phyloP scores from a whole-genome alignment of 2,888 invertebrate genomes.

The Camponotus fellah region DNA sequence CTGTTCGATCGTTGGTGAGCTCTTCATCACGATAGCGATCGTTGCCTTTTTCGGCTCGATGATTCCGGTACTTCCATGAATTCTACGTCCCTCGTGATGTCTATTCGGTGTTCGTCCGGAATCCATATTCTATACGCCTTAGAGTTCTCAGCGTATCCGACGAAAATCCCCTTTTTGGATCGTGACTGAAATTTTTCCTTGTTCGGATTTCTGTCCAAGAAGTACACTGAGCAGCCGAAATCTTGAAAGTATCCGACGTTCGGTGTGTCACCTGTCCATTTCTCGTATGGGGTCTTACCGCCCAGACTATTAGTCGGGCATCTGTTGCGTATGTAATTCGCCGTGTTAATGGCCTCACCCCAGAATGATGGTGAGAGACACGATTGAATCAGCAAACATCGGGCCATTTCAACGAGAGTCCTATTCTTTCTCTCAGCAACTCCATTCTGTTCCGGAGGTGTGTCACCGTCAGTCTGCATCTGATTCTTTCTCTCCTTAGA shows the following conservation, averaged over 20 bases:
- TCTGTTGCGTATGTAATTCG: not conserved
- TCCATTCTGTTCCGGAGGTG: constrained; percentile 41
- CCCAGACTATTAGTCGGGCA: not conserved
- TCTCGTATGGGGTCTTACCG: not conserved
- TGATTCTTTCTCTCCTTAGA: constrained; percentile 14
- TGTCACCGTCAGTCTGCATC: constrained; percentile 8
- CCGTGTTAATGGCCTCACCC: not conserved
- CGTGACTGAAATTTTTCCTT: not conserved
- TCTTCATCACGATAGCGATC: no score
- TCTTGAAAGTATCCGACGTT: not conserved
- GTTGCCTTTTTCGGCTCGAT: no score
- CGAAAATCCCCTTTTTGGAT: not conserved
- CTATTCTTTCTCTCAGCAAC: not conserved
- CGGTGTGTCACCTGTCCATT: not conserved
- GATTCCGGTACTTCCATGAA: not conserved
- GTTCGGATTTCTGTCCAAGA: not conserved
- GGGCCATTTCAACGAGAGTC: not conserved
- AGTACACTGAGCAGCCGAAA: not conserved
- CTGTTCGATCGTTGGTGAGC: no score
- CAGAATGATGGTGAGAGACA: not conserved
- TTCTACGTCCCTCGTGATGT: not conserved
- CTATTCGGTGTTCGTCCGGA: not conserved
- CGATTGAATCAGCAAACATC: not conserved
- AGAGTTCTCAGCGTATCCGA: not conserved
- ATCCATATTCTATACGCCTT: not conserved